Conservation (phyloP, 2,888 invertebrate genomes). For the Dicyrtoma fusca region DNA sequence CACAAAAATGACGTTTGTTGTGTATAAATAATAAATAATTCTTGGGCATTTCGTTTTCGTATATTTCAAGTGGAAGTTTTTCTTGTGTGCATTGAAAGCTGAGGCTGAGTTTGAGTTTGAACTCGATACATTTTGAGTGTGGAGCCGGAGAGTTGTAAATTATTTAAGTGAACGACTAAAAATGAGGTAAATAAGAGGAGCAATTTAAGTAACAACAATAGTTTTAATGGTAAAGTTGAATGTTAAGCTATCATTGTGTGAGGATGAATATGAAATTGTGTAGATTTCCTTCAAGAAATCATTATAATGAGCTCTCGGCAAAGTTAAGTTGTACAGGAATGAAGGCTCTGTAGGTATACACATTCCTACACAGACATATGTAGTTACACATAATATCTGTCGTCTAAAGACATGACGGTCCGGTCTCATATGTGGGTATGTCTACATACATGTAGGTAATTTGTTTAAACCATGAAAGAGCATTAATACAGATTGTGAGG, state of each 20-base stretch:
- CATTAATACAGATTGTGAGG: not conserved
- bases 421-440: too few relatives aligned
- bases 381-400: too few relatives aligned
- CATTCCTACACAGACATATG: too few relatives aligned
- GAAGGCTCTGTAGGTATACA: too few relatives aligned
- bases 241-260: slow-evolving; percentile 22
- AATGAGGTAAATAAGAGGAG: slow-evolving; percentile 28
- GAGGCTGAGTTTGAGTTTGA: slow-evolving; percentile 5
- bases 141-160: slow-evolving; percentile 8
- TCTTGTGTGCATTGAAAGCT: slow-evolving; percentile 1
- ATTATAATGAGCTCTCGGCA: slow-evolving; percentile 22
- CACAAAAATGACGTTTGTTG: not conserved
- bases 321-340: not conserved
- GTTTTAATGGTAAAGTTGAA: slow-evolving; percentile 28
- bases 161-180: slow-evolving; percentile 21
- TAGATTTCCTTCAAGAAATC: slow-evolving; percentile 28
- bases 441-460: too few relatives aligned
- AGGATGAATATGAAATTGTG: slow-evolving; percentile 32
- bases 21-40: too few relatives aligned
- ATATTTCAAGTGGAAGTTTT: not conserved
- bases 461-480: too few relatives aligned
- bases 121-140: slow-evolving; percentile 25
- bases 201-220: slow-evolving; percentile 28
- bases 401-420: too few relatives aligned
- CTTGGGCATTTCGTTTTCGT: not conserved